Evolutionary conservation across 2,888 invertebrate genomes (phyloP).

Genomic region (Mystacides longicornis): DNA sequence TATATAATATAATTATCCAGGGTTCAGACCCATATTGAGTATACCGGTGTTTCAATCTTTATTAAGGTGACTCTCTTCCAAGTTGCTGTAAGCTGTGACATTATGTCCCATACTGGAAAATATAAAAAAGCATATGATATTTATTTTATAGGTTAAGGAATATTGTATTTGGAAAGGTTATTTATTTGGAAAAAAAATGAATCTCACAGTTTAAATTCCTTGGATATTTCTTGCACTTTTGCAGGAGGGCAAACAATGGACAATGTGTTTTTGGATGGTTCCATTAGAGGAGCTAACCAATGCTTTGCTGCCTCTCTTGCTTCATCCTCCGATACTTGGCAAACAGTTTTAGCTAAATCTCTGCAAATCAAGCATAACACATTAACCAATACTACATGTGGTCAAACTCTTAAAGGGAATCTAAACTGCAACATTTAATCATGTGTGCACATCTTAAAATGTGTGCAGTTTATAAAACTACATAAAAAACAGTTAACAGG

Average conservation of each 20-base stretch:
- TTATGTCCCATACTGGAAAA: constrained; percentile 50
- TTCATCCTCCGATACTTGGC: constrained; percentile 55
- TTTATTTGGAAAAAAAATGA: not conserved
- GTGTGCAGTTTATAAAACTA: too few species aligned
- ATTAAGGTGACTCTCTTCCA: constrained; percentile 59
- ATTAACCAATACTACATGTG: too few species aligned
- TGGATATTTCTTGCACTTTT: constrained; percentile 59
- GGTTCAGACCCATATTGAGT: too few species aligned
- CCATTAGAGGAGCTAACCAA: constrained; percentile 64
- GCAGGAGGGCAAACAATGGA: constrained; percentile 71
- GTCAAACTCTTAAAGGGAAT: too few species aligned
- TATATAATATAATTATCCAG: too few species aligned
- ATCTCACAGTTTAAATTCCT: constrained; percentile 59
- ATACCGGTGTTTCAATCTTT: constrained; percentile 24
- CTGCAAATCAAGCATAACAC: too few species aligned
- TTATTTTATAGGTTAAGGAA: not conserved
- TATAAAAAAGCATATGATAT: constrained; percentile 24
- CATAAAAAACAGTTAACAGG: too few species aligned
- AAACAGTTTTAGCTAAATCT: constrained; percentile 40
- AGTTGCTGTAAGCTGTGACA: constrained; percentile 50
- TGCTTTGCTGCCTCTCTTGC: constrained; percentile 60
- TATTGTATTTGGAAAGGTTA: not conserved
- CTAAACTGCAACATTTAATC: too few species aligned
- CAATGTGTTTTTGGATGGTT: constrained; percentile 51
- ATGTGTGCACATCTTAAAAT: too few species aligned